Percentiles rank a stretch among this genome's conserved stretches.
phyloP scores from a whole-genome alignment of 2,113 vertebrate genomes.

The Calypte anna region DNA sequence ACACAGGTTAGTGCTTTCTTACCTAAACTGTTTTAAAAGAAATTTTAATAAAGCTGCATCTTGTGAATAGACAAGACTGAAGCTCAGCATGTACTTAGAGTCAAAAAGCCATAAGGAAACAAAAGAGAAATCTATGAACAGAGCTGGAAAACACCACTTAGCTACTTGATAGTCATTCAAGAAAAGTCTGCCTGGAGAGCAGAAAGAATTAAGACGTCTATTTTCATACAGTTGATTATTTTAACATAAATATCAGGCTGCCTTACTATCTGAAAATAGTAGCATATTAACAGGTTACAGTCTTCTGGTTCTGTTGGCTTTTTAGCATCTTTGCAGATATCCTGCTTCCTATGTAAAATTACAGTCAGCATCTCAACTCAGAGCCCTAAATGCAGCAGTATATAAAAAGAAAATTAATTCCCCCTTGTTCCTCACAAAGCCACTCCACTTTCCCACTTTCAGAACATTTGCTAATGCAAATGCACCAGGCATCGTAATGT shows the following conservation, averaged over 20 bases:
- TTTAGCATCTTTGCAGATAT: background rate
- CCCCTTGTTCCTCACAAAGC: background rate
- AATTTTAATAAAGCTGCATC: background rate
- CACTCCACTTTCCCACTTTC: background rate
- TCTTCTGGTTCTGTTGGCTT: background rate
- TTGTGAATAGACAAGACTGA: background rate
- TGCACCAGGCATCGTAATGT: background rate
- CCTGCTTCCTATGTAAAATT: background rate
- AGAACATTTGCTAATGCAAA: conserved; percentile 55
- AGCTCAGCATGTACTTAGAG: background rate
- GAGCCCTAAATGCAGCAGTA: background rate
- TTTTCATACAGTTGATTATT: background rate
- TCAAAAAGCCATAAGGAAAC: background rate
- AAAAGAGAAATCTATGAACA: background rate
- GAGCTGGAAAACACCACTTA: background rate
- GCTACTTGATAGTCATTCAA: background rate
- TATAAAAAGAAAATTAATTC: background rate
- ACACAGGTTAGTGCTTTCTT: background rate
- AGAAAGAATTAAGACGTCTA: background rate
- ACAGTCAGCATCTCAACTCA: background rate
- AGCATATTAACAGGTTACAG: background rate
- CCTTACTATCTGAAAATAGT: background rate
- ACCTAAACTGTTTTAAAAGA: background rate
- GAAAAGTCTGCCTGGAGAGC: background rate
- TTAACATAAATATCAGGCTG: background rate